Evolutionary conservation across 2,888 invertebrate species (phyloP).

Genomic region (Endotricha flammealis): DNA sequence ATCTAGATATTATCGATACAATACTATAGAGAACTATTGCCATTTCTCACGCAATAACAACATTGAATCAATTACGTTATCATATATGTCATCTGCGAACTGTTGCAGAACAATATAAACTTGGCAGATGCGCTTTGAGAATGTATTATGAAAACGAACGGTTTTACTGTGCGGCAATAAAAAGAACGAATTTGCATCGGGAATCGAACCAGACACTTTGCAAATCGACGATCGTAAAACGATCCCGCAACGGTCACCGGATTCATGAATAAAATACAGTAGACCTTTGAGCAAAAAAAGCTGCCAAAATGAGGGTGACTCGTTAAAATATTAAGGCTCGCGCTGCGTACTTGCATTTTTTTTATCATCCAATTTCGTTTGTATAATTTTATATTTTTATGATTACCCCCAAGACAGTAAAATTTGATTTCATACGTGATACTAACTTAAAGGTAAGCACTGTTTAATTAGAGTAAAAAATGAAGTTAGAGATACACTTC

Average conservation of each 20-base stretch:
- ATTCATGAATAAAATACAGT: slow-evolving; percentile 55
- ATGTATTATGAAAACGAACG: slow-evolving; percentile 55
- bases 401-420: background rate
- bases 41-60: slow-evolving; percentile 16
- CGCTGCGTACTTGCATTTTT: slow-evolving; percentile 9
- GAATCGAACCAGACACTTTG: slow-evolving; percentile 59
- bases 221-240: slow-evolving; percentile 67
- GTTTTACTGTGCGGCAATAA: slow-evolving; percentile 60
- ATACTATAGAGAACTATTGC: slow-evolving; percentile 15
- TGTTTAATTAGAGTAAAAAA: too few species aligned
- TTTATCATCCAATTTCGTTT: background rate
- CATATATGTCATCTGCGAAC: slow-evolving; percentile 39
- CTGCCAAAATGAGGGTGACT: slow-evolving; percentile 23
- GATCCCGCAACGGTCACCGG: slow-evolving; percentile 51
- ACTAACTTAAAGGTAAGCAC: too few species aligned
- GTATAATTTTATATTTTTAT: background rate
- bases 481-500: too few species aligned
- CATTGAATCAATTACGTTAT: slow-evolving; percentile 17
- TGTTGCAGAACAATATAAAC: slow-evolving; percentile 42
- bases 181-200: slow-evolving; percentile 57
- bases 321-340: slow-evolving; percentile 32
- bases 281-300: slow-evolving; percentile 20
- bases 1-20: slow-evolving; percentile 7
- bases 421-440: too few species aligned
- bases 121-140: slow-evolving; percentile 41